Percentiles rank a stretch among this genome's conserved stretches.
Conservation (phyloP, 2,113 vertebrate genomes). For the Ciconia stormi region DNA sequence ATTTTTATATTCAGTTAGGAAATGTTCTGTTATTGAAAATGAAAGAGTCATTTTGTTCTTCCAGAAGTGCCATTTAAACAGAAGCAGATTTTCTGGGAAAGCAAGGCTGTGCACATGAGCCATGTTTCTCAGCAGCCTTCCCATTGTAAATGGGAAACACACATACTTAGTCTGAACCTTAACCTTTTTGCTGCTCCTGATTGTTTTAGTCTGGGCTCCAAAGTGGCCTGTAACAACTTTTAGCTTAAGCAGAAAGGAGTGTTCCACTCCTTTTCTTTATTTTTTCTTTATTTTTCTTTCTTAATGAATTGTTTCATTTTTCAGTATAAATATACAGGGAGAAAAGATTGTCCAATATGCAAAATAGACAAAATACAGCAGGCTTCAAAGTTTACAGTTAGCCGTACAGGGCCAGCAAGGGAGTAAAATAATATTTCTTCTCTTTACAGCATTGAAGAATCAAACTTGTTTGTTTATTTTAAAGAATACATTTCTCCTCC, state of each 20-base stretch:
- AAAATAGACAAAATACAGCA: not conserved
- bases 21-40: constrained; percentile 12
- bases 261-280: not conserved
- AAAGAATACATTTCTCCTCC: not conserved
- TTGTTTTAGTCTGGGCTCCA: not conserved
- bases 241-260: not conserved
- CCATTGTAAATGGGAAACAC: constrained; percentile 34
- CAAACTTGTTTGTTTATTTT: not conserved
- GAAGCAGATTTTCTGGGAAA: constrained; percentile 46
- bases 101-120: not conserved
- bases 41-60: not conserved
- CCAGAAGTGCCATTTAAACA: constrained; percentile 25
- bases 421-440: not conserved
- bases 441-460: not conserved
- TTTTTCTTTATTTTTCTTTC: constrained; percentile 31
- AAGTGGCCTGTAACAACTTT: not conserved
- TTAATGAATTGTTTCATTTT: constrained; percentile 30
- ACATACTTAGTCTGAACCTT: not conserved
- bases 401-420: not conserved
- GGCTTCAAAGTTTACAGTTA: not conserved
- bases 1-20: not conserved
- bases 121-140: not conserved
- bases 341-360: not conserved
- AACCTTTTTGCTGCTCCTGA: not conserved
- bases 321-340: constrained; percentile 19